These are phyloP conservation scores for Diachasma alloeum DNA, from an alignment of 1,140 invertebrate genomes.

Conservation along the genomic window DNA sequence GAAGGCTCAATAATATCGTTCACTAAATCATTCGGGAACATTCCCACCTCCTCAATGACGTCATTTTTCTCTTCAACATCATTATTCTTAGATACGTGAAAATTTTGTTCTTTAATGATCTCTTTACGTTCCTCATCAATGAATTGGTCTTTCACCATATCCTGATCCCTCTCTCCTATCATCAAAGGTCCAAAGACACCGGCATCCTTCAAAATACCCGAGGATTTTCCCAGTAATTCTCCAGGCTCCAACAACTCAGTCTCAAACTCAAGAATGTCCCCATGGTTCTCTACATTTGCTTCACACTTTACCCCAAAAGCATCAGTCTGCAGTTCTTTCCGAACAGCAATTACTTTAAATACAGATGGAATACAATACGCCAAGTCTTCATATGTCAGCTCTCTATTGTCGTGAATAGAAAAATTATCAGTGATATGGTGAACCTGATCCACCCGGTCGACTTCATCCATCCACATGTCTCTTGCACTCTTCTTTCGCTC, in stretches of 20 bases:
- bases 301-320: slow-evolving; percentile 5
- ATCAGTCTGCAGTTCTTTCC: slow-evolving; percentile 19
- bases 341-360: not conserved
- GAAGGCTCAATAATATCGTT: not conserved
- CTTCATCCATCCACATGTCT: slow-evolving; percentile 20
- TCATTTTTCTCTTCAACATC: not conserved
- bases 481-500: not conserved
- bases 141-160: not conserved
- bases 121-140: not conserved
- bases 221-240: not conserved
- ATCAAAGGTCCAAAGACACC: not conserved
- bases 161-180: not conserved
- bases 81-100: not conserved
- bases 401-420: not conserved
- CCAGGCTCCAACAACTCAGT: not conserved
- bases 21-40: not conserved
- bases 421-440: slow-evolving; percentile 40
- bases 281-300: not conserved
- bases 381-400: not conserved
- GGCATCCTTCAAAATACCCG: not conserved
- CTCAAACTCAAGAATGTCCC: slow-evolving; percentile 5
- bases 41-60: not conserved
- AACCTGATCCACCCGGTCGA: slow-evolving; percentile 8
- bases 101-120: not conserved
- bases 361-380: not conserved